Percentiles rank a stretch among this genome's conserved stretches.
These are phyloP conservation scores for Asobara japonica DNA, from an alignment of 1,140 invertebrate species.

Conservation along the genomic window DNA sequence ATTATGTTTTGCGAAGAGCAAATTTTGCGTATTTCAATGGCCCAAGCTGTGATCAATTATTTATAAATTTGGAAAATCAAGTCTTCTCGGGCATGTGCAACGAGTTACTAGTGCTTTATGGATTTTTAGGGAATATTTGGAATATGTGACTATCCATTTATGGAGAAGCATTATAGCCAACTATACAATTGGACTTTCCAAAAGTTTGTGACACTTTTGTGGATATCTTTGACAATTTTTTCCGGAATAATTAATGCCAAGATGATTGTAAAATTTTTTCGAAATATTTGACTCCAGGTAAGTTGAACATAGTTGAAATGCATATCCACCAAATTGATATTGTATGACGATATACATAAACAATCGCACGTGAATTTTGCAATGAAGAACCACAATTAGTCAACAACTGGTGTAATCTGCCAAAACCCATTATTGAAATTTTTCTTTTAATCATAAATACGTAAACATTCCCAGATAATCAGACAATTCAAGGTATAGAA, in stretches of 20 bases:
- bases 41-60: conserved; percentile 34
- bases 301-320: conserved; percentile 3
- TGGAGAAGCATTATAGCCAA: neutral
- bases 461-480: conserved; percentile 16
- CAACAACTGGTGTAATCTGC: neutral
- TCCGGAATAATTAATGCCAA: neutral
- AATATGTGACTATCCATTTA: neutral
- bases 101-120: conserved; percentile 33
- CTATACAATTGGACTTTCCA: neutral
- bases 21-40: conserved; percentile 7
- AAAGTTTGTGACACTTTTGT: neutral
- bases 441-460: neutral
- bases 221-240: neutral
- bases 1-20: neutral
- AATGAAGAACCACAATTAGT: neutral
- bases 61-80: conserved; percentile 7
- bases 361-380: neutral
- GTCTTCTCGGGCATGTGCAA: conserved; percentile 10
- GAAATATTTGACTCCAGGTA: neutral
- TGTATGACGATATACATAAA: neutral
- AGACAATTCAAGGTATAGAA: neutral
- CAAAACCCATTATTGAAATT: neutral
- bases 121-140: neutral
- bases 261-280: neutral
- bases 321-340: neutral